Evolutionary conservation across 1,140 invertebrate species (phyloP).

Genomic region (Trichoplusia ni): DNA sequence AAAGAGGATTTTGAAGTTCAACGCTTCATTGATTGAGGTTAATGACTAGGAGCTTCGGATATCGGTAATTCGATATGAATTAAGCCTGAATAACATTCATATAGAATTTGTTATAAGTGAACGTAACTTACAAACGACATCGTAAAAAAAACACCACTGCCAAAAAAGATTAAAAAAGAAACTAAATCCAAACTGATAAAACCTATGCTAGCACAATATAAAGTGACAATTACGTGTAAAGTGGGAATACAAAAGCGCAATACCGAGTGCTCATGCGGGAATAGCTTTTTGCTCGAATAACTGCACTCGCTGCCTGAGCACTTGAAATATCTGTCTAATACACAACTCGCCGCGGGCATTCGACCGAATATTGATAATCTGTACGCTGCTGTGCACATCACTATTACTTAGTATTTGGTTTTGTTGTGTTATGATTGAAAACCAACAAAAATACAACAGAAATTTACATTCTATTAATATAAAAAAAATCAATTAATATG

Average conservation of each 20-base stretch:
- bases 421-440: neutral
- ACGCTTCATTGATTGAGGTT: too few species aligned
- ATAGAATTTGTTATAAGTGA: too few species aligned
- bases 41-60: too few species aligned
- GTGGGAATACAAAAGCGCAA: constrained; percentile 21
- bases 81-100: too few species aligned
- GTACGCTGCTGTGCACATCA: constrained; percentile 28
- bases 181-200: neutral
- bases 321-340: constrained; percentile 54
- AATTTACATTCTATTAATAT: too few species aligned
- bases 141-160: too few species aligned
- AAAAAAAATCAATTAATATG: too few species aligned
- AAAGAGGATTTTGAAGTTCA: neutral
- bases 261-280: neutral
- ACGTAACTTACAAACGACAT: too few species aligned
- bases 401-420: neutral
- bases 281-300: constrained; percentile 40
- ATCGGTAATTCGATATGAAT: too few species aligned
- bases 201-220: neutral
- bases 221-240: neutral
- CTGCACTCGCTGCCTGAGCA: constrained; percentile 41
- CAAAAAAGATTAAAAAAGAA: too few species aligned
- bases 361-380: constrained; percentile 61
- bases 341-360: constrained; percentile 50
- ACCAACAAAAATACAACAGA: neutral